phyloP scores from a whole-genome alignment of 2,113 vertebrate species.

The Bufo gargarizans region DNA sequence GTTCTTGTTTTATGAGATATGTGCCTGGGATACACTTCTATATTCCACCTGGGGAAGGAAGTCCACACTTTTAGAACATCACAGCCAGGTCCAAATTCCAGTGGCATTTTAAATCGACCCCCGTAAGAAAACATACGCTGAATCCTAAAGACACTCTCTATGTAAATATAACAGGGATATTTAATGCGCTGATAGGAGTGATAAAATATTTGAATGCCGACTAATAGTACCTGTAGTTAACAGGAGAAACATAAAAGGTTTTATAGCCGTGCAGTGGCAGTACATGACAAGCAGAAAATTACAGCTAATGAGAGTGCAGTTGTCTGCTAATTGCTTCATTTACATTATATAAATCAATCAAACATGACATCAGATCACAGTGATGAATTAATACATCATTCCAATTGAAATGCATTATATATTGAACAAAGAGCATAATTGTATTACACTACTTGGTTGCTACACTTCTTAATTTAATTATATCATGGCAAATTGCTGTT shows the following conservation, averaged over 20 bases:
- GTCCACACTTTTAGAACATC: too few species aligned
- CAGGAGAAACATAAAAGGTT: neutral
- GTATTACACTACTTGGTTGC: slow-evolving; percentile 15
- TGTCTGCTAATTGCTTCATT: slow-evolving; percentile 41
- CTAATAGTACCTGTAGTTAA: slow-evolving; percentile 36
- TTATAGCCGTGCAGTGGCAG: neutral
- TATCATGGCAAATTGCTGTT: neutral
- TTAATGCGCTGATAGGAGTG: slow-evolving; percentile 7
- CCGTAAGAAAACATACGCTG: neutral
- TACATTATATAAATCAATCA: slow-evolving; percentile 40
- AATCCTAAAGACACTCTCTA: neutral
- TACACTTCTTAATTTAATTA: slow-evolving; percentile 21
- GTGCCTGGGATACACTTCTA: too few species aligned
- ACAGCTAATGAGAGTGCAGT: slow-evolving; percentile 8
- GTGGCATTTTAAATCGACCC: neutral
- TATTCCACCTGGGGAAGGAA: too few species aligned
- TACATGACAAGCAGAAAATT: slow-evolving; percentile 28
- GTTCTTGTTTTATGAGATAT: too few species aligned
- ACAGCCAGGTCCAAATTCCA: too few species aligned
- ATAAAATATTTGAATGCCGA: slow-evolving; percentile 13
- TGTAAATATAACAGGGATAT: neutral
- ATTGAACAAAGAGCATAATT: slow-evolving; percentile 43
- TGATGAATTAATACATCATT: slow-evolving; percentile 43
- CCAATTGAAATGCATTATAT: slow-evolving; percentile 16
- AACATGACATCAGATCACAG: slow-evolving; percentile 27